These are phyloP conservation scores for Drosophila mimica DNA, from an alignment of 2,888 invertebrate genomes.

Conservation along the genomic window DNA sequence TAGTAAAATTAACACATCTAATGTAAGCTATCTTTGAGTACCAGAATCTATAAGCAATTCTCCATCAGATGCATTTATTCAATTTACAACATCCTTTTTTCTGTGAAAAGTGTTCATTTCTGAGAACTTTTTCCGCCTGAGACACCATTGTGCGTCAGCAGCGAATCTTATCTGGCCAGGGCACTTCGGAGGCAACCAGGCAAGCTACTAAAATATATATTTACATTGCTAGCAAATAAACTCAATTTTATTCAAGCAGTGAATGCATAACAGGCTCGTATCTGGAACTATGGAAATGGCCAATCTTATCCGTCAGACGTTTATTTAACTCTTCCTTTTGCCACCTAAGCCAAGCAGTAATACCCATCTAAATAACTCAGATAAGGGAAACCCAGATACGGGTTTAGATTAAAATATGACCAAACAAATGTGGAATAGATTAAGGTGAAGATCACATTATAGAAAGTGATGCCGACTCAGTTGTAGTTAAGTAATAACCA, in stretches of 20 bases:
- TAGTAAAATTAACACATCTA: background rate
- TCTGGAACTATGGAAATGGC: background rate
- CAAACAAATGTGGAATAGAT: slow-evolving; percentile 10
- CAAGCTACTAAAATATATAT: slow-evolving; percentile 60
- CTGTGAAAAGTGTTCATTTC: background rate
- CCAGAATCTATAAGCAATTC: background rate
- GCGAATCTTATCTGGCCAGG: slow-evolving; percentile 16
- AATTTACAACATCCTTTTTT: background rate
- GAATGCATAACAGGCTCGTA: background rate
- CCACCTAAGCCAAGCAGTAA: slow-evolving; percentile 38
- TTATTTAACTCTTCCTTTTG: slow-evolving; percentile 6
- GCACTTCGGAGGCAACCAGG: slow-evolving; percentile 33
- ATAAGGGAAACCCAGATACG: slow-evolving; percentile 20
- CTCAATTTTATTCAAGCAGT: background rate
- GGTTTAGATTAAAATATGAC: background rate
- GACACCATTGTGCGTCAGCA: background rate
- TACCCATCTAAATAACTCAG: slow-evolving; percentile 27
- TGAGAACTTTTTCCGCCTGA: background rate
- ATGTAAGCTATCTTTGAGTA: background rate
- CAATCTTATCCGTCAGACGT: slow-evolving; percentile 58
- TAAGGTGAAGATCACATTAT: background rate
- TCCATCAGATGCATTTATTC: background rate
- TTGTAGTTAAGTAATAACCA: background rate
- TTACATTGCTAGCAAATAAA: slow-evolving; percentile 32
- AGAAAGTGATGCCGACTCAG: background rate